Base-by-base conservation (phyloP, 2,888 invertebrate species). In the Archips xylosteana region DNA sequence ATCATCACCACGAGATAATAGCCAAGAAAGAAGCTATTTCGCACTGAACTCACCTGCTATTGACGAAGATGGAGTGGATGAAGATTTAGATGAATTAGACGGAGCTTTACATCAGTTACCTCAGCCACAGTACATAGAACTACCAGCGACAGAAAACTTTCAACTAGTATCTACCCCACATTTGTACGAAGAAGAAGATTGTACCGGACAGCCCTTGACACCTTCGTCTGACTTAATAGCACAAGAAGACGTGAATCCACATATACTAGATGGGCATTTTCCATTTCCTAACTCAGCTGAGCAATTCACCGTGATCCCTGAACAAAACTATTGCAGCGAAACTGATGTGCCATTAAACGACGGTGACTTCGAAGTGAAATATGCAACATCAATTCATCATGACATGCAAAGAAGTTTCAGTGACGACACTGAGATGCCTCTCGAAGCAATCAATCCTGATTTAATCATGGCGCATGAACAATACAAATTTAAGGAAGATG, bases 141-240 rank as follows among this genome's bases (percentile, higher is more conserved):
- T 96, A 68, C 95, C 95, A 64, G 93, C 95, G 8, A 92, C 95
- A 6, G 96, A 96, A 84, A 92, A 95, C 3, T 96, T 96, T 82
- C 96, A 96, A 80, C 84, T 96, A 77, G 94, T 96, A 13, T 94
- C 96, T 9, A 94, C 95, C 10, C 94, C 94, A 66, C 91, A 92
- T 78, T 85, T 95, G 69, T 95, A 96, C 74, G 96, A 96, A 75
- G 95, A 96, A 84, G 96, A 96, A 75, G 96, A 96, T 79, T 95
- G 95, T 65, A 79, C 81, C 54, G 93, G 94, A 32, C 95, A 95
- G 77, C 95, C 96, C 60, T 82, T 95, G 77, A 95, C 95, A 8
- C 95, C 95, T 1, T 91, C 91, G 12, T 94, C 95, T 3, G 95
- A 95, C 76, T 84, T 94, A 15, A 82, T 94, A 2, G 87, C 86